A percentile compares a stretch with the other conserved stretches of the same genome.
These are phyloP conservation scores for Scyliorhinus canicula DNA, from an alignment of 2,797 vertebrate genomes.

Conservation along the genomic window DNA sequence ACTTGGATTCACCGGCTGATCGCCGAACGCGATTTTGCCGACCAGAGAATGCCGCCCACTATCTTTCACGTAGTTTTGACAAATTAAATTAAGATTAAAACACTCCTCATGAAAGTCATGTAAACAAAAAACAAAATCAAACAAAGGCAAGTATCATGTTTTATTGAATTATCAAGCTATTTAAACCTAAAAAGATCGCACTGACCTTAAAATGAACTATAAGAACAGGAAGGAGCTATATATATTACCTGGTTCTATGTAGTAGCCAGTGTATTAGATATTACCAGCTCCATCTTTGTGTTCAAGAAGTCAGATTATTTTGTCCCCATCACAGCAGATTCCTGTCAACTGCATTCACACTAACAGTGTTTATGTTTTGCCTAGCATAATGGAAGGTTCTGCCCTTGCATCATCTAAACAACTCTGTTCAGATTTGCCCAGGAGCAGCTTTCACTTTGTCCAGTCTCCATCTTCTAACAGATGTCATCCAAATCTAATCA, in stretches of 20 bases:
- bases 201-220: constrained; percentile 23
- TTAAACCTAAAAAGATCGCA: constrained; percentile 15
- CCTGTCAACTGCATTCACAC: constrained; percentile 59
- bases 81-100: background rate
- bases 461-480: constrained; percentile 83
- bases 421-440: constrained; percentile 83
- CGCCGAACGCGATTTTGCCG: too few species aligned
- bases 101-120: background rate
- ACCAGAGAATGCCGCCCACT: too few species aligned
- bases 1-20: too few species aligned
- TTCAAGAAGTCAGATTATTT: constrained; percentile 47
- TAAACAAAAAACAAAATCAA: background rate
- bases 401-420: constrained; percentile 68
- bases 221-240: background rate
- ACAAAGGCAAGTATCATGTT: background rate
- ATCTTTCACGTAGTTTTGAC: background rate
- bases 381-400: constrained; percentile 66
- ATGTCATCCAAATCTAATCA: constrained; percentile 96
- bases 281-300: constrained; percentile 51
- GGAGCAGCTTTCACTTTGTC: constrained; percentile 75
- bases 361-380: constrained; percentile 65
- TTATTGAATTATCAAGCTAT: constrained; percentile 23
- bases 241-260: constrained; percentile 14
- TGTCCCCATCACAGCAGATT: constrained; percentile 55
- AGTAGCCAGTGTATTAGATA: constrained; percentile 5